Percentiles rank a stretch among this genome's conserved stretches.
Evolutionary conservation across 2,113 vertebrate species (phyloP).

Genomic region (Myxocyprinus asiaticus): DNA sequence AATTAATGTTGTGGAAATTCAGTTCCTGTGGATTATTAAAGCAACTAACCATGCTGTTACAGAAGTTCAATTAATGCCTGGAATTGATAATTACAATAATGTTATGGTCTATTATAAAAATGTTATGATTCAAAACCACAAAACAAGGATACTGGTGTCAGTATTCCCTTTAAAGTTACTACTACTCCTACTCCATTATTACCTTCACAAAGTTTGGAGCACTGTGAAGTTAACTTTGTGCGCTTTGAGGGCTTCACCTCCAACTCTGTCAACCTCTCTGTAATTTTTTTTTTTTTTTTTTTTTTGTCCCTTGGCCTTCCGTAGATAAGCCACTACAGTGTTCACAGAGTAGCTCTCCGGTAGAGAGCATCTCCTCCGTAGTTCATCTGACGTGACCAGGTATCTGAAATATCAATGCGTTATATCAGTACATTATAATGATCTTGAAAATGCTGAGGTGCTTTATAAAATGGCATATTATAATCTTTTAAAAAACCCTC

Average conservation of each 20-base stretch:
- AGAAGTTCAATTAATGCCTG: no score
- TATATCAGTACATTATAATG: no score
- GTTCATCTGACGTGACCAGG: slow-evolving; percentile 16
- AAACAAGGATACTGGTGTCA: slow-evolving; percentile 9
- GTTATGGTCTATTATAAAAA: no score
- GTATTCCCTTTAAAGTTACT: slow-evolving; percentile 3
- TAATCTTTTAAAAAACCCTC: no score
- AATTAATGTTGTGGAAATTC: no score
- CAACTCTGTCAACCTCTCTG: slow-evolving; percentile 7
- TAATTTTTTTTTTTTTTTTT: not conserved
- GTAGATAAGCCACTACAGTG: not conserved
- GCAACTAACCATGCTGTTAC: no score
- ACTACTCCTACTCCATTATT: not conserved
- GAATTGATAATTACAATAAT: no score
- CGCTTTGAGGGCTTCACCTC: not conserved
- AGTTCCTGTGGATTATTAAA: no score
- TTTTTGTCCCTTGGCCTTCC: slow-evolving; percentile 4
- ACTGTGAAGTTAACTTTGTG: slow-evolving; percentile 20
- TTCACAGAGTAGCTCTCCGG: slow-evolving; percentile 12
- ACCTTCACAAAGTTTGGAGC: slow-evolving; percentile 27
- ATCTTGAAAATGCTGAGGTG: no score
- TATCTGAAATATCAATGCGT: not conserved
- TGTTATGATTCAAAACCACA: not conserved
- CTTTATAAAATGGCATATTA: no score
- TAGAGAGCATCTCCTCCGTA: slow-evolving; percentile 5